Conservation (phyloP, 2,888 invertebrate species). For the Netelia inedita region DNA sequence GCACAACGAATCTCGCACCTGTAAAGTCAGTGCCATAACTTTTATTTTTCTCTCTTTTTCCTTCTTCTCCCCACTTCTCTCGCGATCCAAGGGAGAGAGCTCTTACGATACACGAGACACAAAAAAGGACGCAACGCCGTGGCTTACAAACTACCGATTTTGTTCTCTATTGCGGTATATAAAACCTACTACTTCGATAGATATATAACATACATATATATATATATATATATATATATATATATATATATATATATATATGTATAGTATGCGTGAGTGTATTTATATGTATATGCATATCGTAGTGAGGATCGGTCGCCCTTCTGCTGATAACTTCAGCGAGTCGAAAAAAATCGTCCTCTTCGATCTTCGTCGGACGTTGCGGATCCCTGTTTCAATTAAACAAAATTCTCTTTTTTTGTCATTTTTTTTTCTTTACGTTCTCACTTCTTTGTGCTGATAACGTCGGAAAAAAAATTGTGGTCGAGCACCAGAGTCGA, state of each 20-base stretch:
- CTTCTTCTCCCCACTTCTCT: neutral
- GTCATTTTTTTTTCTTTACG: constrained; percentile 7
- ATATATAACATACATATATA: constrained; percentile 50
- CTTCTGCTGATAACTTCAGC: constrained; percentile 28
- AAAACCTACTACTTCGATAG: constrained; percentile 77
- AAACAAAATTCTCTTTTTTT: constrained; percentile 20
- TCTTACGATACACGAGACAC: constrained; percentile 45
- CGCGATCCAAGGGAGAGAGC: constrained; percentile 45
- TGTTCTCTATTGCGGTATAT: constrained; percentile 75
- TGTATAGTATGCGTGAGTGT: constrained; percentile 38
- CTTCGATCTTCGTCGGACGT: constrained; percentile 47
- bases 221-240: constrained; percentile 50
- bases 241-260: constrained; percentile 57
- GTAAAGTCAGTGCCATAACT: constrained; percentile 5
- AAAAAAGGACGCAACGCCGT: constrained; percentile 64
- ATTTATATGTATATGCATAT: constrained; percentile 66
- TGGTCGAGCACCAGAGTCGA: constrained; percentile 50
- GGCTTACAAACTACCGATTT: constrained; percentile 61
- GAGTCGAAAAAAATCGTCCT: constrained; percentile 54
- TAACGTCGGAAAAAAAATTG: constrained; percentile 50
- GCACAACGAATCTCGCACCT: constrained; percentile 58
- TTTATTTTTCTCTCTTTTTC: neutral
- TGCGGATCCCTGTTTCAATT: constrained; percentile 50
- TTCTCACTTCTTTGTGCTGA: constrained; percentile 53
- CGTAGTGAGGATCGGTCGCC: constrained; percentile 59